Base-by-base conservation (phyloP, 2,797 vertebrate species). In the Sorex maritimensis region DNA sequence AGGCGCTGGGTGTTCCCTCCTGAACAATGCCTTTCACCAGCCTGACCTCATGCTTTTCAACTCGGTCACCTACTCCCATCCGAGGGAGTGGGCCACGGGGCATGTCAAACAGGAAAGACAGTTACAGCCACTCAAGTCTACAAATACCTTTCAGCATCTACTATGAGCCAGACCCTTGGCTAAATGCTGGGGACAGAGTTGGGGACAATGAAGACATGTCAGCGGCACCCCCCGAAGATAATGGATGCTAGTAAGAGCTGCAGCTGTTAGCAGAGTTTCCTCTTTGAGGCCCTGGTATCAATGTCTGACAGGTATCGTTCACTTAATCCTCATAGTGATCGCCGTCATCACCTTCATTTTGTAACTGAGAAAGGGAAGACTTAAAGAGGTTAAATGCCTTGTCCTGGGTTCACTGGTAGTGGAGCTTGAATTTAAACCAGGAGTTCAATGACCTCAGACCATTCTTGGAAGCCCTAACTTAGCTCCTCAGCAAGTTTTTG, bases 1-100 rank as follows among this genome's bases (percentile, higher is more conserved):
- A n/a, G 78, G 94, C 91, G 91, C 86, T 92, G 93, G 95, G 94
- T 71, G 95, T 95, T 73, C 23, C 92, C 93, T 46, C 7, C 5
- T 5, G 63, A 83, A 86, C 38, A 72, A 84, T 6, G 0, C 93
- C 73, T 95, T 93, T 44, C 86, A 92, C 83, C 81, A 93, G 63
- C 28, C 67, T 77, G 63, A 74, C 88, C 46, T 95, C 93, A 79
- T 97, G 79, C n/a, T 87, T 93, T 91, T 81, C 86, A 86, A 28
- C 24, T 2, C 68, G 72, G 83, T 97, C 95, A 96, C 80, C 82
- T 38, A 17, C 41, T 73, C 71, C 21, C 1, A 6, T 69, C 85
- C 92, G 58, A 82, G 41, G 49, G 93, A 55, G 4, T 21, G 28
- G 55, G 82, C 14, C 84, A 58, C 13, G 38, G n/a, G 67, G 28